Base-by-base conservation (phyloP, 2,888 invertebrate genomes). In the Erebia aethiops region DNA sequence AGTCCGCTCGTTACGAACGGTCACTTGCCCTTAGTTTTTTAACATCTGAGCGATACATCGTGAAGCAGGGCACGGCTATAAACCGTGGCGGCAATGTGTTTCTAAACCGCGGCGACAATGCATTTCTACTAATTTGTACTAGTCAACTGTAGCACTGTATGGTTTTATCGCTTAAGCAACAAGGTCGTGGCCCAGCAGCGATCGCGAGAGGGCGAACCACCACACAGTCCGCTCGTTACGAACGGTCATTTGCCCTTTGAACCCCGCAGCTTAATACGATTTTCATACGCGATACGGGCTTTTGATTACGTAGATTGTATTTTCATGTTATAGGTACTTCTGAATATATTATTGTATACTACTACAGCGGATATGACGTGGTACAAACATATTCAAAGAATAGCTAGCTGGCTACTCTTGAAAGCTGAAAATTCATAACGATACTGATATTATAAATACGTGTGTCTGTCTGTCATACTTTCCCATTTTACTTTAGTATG, bases 211-310 rank as follows among this genome's bases (percentile, higher is more conserved):
- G 66, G 57, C 71, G 68, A 67, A 68, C 70, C 51, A 26, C 63
- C 64, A 51, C 68, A 73, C 57, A 70, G 73, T 70, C 46, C 49
- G 71, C 73, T 73, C 73, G 69, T 73, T 73, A 73, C 57, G 66
- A 61, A 18, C 67, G 71, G 73, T 73, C 73, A 73, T 73, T 73
- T 73, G 71, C 71, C 71, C 71, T 73, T 73, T 73, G 69, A 73
- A 73, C 67, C 62, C 71, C 64, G 66, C 69, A 18, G 73, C 64
- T 71, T 71, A 71, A 73, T 69, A 73, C 64, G 71, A 73, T 73
- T 71, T 71, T 71, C 73, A 73, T 71, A 73, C 67, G 66, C 69
- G 71, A 73, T 73, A 73, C 71, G 60, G 69, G 60, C 64, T 73
- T 69, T 73, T 73, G 71, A 74, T 74, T 74, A 71, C 64, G 52